Percentiles rank a stretch among this genome's conserved stretches.
Evolutionary conservation across 2,888 invertebrate genomes (phyloP).

Genomic region (Noctua fimbriata): DNA sequence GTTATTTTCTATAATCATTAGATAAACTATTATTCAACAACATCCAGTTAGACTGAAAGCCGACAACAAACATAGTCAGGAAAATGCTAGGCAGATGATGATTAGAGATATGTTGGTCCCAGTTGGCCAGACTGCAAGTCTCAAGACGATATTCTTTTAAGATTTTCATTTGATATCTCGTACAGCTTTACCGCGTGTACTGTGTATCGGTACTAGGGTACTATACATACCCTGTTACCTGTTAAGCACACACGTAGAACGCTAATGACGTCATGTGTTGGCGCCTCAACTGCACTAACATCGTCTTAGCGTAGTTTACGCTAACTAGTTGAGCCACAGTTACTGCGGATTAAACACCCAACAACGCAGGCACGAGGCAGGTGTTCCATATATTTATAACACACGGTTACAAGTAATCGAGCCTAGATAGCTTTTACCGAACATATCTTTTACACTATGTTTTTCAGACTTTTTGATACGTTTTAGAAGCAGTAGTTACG

Average conservation of each 20-base stretch:
- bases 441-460: background rate
- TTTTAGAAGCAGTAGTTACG: constrained; percentile 18
- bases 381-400: constrained; percentile 18
- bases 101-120: background rate
- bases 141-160: background rate
- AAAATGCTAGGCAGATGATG: background rate
- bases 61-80: background rate
- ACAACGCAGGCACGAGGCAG: constrained; percentile 17
- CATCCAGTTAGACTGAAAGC: background rate
- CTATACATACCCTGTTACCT: background rate
- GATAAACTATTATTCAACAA: background rate
- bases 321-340: constrained; percentile 46
- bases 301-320: constrained; percentile 46
- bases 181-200: background rate
- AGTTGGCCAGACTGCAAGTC: background rate
- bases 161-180: background rate
- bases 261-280: constrained; percentile 48
- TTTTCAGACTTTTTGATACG: constrained; percentile 21
- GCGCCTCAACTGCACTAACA: constrained; percentile 38
- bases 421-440: constrained; percentile 7
- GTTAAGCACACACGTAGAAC: constrained; percentile 22
- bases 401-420: constrained; percentile 20
- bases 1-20: background rate
- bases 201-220: background rate
- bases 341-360: constrained; percentile 36